These are phyloP conservation scores for Malacoraja senta DNA, from an alignment of 2,797 vertebrate species.

Conservation along the genomic window DNA sequence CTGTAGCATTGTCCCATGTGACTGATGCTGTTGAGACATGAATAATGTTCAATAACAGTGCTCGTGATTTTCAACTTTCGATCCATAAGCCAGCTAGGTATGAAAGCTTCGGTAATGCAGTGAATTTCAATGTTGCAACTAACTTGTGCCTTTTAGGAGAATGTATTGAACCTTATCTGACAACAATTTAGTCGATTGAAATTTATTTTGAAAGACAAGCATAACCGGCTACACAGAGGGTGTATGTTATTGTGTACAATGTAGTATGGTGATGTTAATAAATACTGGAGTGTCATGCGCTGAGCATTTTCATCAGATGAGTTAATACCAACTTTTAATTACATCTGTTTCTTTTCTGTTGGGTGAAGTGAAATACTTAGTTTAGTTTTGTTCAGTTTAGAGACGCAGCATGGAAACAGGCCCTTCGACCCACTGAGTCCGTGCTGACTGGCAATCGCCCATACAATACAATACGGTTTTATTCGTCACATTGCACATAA, in stretches of 20 bases:
- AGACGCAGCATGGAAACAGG: too few relatives aligned
- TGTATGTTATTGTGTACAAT: neutral
- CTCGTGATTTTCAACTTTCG: neutral
- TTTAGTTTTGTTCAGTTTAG: too few relatives aligned
- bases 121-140: neutral
- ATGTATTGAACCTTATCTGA: neutral
- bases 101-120: neutral
- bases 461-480: too few relatives aligned
- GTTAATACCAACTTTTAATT: neutral
- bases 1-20: neutral
- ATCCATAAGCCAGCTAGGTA: neutral
- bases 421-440: too few relatives aligned
- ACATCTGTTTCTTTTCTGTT: neutral
- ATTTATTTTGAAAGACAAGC: neutral
- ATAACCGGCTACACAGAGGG: too few relatives aligned
- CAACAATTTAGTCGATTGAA: neutral
- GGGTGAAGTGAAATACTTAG: neutral
- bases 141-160: neutral
- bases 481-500: too few relatives aligned
- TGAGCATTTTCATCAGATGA: neutral
- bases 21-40: conserved; percentile 3
- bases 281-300: neutral
- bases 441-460: too few relatives aligned
- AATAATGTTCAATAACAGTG: neutral
- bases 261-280: neutral